phyloP scores from a whole-genome alignment of 2,797 vertebrate species.

The Alauda arvensis region DNA sequence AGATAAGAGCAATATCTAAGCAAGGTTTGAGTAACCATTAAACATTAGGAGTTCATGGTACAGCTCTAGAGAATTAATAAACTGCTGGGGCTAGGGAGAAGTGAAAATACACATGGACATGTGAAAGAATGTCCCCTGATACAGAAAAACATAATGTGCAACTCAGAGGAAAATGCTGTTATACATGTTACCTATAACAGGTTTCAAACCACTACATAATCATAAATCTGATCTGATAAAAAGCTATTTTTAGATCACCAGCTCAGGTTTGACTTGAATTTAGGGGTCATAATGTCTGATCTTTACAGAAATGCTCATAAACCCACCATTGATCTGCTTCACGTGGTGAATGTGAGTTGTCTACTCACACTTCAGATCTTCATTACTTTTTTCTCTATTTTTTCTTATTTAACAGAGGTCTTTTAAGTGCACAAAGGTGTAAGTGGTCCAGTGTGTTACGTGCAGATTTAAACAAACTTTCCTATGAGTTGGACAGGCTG shows the following conservation, averaged over 20 bases:
- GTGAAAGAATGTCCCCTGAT: background rate
- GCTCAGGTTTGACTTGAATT: background rate
- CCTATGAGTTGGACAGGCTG: background rate
- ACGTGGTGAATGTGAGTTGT: accelerated
- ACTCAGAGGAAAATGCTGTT: background rate
- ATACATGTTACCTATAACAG: background rate
- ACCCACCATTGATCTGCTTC: background rate
- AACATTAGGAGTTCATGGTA: accelerated
- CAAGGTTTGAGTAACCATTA: background rate
- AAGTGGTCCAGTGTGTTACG: background rate
- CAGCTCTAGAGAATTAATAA: background rate
- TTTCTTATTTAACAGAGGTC: background rate
- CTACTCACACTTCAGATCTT: background rate
- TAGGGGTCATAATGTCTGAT: background rate
- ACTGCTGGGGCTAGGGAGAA: background rate
- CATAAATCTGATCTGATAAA: background rate
- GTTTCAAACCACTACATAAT: background rate
- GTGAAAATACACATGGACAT: background rate
- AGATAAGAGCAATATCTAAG: background rate
- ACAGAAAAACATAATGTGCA: background rate
- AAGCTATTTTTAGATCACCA: background rate
- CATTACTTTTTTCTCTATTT: background rate
- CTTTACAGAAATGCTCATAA: background rate
- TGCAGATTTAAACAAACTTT: background rate
- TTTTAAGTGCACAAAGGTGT: background rate